Percentiles rank a stretch among this genome's conserved stretches.
These are phyloP conservation scores for Ornithoptera priamus DNA, from an alignment of 2,888 invertebrate species.

Conservation along the genomic window DNA sequence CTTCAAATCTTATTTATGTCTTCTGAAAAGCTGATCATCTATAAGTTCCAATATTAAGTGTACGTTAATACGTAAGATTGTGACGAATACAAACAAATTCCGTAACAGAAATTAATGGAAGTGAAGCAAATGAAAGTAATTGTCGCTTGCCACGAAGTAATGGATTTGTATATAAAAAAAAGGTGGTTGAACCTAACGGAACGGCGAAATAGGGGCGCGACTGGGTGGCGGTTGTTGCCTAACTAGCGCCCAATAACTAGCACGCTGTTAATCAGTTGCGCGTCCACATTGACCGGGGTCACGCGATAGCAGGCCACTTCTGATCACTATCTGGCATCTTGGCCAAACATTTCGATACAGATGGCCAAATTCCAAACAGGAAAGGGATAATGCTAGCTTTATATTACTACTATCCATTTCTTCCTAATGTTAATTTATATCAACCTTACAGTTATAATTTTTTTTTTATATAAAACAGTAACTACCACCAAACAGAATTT, in stretches of 20 bases:
- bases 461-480: too few species aligned
- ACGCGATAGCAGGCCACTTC: slow-evolving; percentile 26
- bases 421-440: not conserved
- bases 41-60: too few species aligned
- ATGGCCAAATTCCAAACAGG: slow-evolving; percentile 4
- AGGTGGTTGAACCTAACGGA: slow-evolving; percentile 35
- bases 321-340: slow-evolving; percentile 18
- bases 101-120: slow-evolving; percentile 9
- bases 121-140: slow-evolving; percentile 3
- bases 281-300: slow-evolving; percentile 24
- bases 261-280: slow-evolving; percentile 32
- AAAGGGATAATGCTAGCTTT: not conserved
- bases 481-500: too few species aligned
- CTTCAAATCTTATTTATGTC: too few species aligned
- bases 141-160: slow-evolving; percentile 8
- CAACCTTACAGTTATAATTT: too few species aligned
- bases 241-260: slow-evolving; percentile 30
- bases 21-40: too few species aligned
- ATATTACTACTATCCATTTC: not conserved
- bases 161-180: slow-evolving; percentile 7
- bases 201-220: slow-evolving; percentile 33
- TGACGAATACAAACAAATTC: not conserved
- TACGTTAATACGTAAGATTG: not conserved
- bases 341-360: slow-evolving; percentile 14
- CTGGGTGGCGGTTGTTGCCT: slow-evolving; percentile 33